Conservation (phyloP, 2,797 vertebrate species). For the Syncerus caffer region DNA sequence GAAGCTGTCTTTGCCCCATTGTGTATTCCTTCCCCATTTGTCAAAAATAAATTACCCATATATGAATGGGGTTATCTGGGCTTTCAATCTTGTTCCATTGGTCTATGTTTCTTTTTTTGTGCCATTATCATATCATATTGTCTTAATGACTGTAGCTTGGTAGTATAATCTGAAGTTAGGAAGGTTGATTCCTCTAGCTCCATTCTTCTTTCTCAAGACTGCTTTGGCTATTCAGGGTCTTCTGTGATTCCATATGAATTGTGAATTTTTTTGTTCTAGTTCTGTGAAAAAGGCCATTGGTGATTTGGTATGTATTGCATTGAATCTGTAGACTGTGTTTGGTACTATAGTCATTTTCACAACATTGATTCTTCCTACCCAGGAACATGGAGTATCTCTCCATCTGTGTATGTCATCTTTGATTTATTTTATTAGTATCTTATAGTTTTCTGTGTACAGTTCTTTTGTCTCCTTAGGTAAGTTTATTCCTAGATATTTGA, state of each 20-base stretch:
- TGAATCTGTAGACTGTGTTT: background rate
- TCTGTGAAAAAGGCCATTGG: background rate
- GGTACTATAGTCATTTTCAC: background rate
- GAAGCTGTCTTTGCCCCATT: background rate
- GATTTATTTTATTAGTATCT: background rate
- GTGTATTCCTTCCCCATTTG: background rate
- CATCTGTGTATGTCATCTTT: background rate
- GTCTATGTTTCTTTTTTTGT: background rate
- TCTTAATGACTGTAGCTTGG: background rate
- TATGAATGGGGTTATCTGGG: background rate
- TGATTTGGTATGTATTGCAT: background rate
- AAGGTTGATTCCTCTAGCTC: background rate
- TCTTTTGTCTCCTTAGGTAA: background rate
- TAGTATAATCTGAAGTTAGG: background rate
- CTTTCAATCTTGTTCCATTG: background rate
- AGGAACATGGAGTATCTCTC: background rate
- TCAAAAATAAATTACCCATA: background rate
- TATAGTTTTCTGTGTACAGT: background rate
- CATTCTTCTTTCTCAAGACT: background rate
- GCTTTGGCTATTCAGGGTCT: background rate
- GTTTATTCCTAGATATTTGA: background rate
- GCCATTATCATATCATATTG: background rate
- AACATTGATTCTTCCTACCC: background rate
- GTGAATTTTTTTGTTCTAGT: background rate
- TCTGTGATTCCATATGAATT: background rate